Conservation (phyloP, 30 jellyfish, hydroid and myxozoan genomes). For the Hydra vulgaris region DNA sequence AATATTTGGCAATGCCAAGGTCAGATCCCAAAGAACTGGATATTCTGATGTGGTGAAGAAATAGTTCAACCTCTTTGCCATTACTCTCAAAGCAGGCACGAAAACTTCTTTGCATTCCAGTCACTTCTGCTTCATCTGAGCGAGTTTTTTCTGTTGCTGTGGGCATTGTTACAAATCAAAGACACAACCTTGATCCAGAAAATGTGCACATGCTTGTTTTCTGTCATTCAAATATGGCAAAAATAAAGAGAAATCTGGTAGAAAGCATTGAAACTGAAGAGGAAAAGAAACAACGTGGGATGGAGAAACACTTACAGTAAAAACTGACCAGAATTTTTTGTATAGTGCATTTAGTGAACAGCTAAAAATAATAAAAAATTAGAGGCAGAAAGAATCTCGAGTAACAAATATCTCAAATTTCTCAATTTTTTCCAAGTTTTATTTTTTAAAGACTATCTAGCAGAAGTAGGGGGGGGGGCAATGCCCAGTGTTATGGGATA, state of each 20-base stretch:
- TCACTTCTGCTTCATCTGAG: background rate
- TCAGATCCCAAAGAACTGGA: background rate
- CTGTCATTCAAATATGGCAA: background rate
- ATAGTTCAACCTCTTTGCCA: background rate
- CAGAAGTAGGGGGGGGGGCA: background rate
- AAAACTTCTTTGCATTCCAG: background rate
- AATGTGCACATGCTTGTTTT: background rate
- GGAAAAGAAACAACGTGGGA: background rate
- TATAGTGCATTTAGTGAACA: background rate
- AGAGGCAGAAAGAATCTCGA: conserved; percentile 11
- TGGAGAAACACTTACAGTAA: background rate
- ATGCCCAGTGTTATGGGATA: background rate
- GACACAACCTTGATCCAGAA: background rate
- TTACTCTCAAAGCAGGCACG: background rate
- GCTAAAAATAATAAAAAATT: background rate
- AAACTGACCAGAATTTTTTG: background rate
- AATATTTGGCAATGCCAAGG: background rate
- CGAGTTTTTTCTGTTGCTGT: background rate
- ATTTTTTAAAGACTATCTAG: background rate
- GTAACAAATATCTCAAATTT: background rate
- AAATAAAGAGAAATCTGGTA: background rate
- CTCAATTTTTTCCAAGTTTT: background rate
- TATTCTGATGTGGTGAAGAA: background rate
- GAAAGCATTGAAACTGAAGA: background rate
- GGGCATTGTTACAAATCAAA: background rate